Evolutionary conservation across 2,888 invertebrate genomes (phyloP).

Genomic region (Coenonympha glycerion): DNA sequence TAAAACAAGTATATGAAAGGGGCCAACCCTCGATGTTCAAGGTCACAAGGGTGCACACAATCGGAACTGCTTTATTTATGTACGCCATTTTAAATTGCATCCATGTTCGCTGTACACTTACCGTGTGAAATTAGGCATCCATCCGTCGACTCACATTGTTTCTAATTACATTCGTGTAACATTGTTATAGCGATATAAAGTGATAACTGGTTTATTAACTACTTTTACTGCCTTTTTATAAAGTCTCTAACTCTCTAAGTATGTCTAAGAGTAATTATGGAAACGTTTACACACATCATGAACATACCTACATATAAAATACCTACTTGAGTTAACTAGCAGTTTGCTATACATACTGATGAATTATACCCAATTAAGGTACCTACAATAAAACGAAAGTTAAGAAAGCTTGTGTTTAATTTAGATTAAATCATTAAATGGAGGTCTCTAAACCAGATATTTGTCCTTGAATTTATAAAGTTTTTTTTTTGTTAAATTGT

Average conservation of each 20-base stretch:
- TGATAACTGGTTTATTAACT: conserved; percentile 7
- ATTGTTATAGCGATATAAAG: conserved; percentile 10
- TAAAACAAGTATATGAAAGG: conserved; percentile 36
- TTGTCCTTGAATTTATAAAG: too few relatives aligned
- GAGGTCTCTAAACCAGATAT: too few relatives aligned
- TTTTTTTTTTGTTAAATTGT: too few relatives aligned
- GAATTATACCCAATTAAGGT: too few relatives aligned
- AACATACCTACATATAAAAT: neutral
- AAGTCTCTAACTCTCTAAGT: too few relatives aligned
- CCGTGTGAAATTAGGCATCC: conserved; percentile 28
- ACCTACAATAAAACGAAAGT: too few relatives aligned
- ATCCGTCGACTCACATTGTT: conserved; percentile 24
- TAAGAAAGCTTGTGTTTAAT: too few relatives aligned
- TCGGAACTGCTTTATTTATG: conserved; percentile 38
- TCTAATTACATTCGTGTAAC: conserved; percentile 9
- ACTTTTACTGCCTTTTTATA: neutral
- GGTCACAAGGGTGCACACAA: conserved; percentile 53
- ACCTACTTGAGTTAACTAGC: too few relatives aligned
- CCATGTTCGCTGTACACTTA: conserved; percentile 23
- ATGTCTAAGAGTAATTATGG: neutral
- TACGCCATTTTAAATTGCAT: conserved; percentile 34
- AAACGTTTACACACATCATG: neutral
- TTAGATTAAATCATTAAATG: too few relatives aligned
- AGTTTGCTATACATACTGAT: too few relatives aligned
- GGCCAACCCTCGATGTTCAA: conserved; percentile 55